phyloP scores from a whole-genome alignment of 2,797 vertebrate species.

The Capromys pilorides region DNA sequence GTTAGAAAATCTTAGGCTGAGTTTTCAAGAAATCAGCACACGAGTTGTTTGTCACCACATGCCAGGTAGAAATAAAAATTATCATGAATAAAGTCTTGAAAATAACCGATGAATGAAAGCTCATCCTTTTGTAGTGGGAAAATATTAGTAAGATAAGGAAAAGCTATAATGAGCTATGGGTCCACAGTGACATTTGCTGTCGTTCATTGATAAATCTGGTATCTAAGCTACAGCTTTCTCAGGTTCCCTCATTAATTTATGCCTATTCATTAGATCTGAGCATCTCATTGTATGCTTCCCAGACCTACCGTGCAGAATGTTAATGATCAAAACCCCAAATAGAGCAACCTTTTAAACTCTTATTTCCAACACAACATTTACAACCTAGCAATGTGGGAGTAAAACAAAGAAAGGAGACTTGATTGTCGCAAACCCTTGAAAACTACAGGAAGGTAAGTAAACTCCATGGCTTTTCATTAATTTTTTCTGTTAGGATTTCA shows the following conservation, averaged over 20 bases:
- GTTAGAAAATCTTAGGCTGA: not conserved
- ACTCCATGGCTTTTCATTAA: not conserved
- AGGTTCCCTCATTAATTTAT: slow-evolving; percentile 61
- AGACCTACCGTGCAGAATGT: slow-evolving; percentile 55
- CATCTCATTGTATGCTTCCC: slow-evolving; percentile 57
- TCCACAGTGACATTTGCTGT: not conserved
- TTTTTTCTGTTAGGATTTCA: not conserved
- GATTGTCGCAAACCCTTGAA: not conserved
- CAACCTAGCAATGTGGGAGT: not conserved
- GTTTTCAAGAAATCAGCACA: not conserved
- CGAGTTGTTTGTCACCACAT: not conserved
- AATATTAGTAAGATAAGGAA: slow-evolving; percentile 37
- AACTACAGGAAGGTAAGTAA: not conserved
- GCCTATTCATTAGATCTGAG: slow-evolving; percentile 50
- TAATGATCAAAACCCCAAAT: slow-evolving; percentile 68
- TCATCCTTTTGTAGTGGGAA: slow-evolving; percentile 21
- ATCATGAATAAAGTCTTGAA: not conserved
- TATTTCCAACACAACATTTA: slow-evolving; percentile 52
- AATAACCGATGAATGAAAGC: not conserved
- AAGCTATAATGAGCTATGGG: not conserved
- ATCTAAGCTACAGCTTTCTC: slow-evolving; percentile 52
- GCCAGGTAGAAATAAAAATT: not conserved
- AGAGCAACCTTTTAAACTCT: slow-evolving; percentile 58
- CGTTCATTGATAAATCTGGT: slow-evolving; percentile 56
- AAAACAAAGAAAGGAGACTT: slow-evolving; percentile 50